These are phyloP conservation scores for Dendronephthya gigantea DNA, from an alignment of 64 coral and sea anemone genomes.

Conservation along the genomic window DNA sequence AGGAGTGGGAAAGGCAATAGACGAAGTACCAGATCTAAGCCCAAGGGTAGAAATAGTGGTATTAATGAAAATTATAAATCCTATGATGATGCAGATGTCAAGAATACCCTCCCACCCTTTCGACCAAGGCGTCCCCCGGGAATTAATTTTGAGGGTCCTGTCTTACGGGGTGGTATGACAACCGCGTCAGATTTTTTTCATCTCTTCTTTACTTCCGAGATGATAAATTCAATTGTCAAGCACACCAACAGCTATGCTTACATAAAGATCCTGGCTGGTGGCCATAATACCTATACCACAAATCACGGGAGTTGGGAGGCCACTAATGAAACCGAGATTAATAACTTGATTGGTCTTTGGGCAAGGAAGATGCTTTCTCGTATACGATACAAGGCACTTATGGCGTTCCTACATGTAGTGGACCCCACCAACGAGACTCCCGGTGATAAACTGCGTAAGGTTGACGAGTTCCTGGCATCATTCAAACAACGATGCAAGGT, in stretches of 20 bases:
- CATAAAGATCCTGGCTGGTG: neutral
- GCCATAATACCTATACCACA: neutral
- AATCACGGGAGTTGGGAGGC: constrained; percentile 26
- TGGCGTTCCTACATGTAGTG: constrained; percentile 45
- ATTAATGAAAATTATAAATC: too few species aligned
- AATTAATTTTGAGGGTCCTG: constrained; percentile 40
- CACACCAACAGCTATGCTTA: constrained; percentile 44
- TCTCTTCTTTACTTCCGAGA: constrained; percentile 36
- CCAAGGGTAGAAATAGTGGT: too few species aligned
- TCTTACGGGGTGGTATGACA: neutral
- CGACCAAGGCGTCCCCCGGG: constrained; percentile 32
- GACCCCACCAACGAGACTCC: constrained; percentile 26
- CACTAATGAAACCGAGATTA: constrained; percentile 27
- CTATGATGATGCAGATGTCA: too few species aligned
- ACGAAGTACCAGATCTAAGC: too few species aligned
- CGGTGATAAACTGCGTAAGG: constrained; percentile 33
- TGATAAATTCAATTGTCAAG: constrained; percentile 30
- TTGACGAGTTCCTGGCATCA: constrained; percentile 32
- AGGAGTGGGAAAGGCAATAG: too few species aligned
- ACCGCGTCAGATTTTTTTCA: constrained; percentile 24
- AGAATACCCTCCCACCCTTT: constrained; percentile 23
- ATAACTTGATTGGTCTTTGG: constrained; percentile 46
- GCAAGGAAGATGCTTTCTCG: constrained; percentile 33
- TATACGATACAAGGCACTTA: constrained; percentile 28
- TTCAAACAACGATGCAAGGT: constrained; percentile 33